Evolutionary conservation across 2,888 invertebrate genomes (phyloP).

Genomic region (Augiades crinisus): DNA sequence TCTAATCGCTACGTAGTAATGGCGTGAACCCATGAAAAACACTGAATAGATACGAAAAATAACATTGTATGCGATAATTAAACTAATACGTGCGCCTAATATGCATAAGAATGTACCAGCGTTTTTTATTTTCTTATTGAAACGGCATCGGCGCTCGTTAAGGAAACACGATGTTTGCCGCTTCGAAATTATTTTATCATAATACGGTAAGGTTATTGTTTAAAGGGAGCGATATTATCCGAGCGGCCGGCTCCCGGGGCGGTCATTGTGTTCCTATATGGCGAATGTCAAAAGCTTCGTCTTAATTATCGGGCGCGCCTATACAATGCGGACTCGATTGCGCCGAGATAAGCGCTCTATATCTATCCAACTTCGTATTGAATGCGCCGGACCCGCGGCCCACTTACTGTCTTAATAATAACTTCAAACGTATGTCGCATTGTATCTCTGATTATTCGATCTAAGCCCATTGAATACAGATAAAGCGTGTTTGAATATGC

Average conservation of each 20-base stretch:
- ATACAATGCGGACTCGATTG: constrained; percentile 79
- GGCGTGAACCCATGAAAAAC: neutral
- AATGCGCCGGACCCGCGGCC: constrained; percentile 54
- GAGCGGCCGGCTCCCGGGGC: constrained; percentile 68
- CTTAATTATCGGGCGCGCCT: constrained; percentile 79
- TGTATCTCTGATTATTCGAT: constrained; percentile 75
- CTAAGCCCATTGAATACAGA: constrained; percentile 70
- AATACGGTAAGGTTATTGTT: constrained; percentile 76
- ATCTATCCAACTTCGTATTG: constrained; percentile 66
- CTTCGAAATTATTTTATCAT: constrained; percentile 78
- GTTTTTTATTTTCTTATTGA: constrained; percentile 46
- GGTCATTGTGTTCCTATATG: constrained; percentile 81
- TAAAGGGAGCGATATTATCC: constrained; percentile 75
- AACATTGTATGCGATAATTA: constrained; percentile 22
- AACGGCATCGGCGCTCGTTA: constrained; percentile 67
- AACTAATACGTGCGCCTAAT: constrained; percentile 24
- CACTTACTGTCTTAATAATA: constrained; percentile 72
- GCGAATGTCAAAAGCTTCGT: constrained; percentile 81
- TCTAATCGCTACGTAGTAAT: neutral
- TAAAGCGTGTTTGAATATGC: constrained; percentile 61
- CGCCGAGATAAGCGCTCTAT: constrained; percentile 73
- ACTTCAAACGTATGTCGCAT: constrained; percentile 75
- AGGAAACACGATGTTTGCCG: constrained; percentile 71
- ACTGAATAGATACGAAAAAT: neutral
- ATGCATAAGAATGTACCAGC: constrained; percentile 45